Base-by-base conservation (phyloP, 2,113 vertebrate genomes). In the Pristiophorus japonicus region DNA sequence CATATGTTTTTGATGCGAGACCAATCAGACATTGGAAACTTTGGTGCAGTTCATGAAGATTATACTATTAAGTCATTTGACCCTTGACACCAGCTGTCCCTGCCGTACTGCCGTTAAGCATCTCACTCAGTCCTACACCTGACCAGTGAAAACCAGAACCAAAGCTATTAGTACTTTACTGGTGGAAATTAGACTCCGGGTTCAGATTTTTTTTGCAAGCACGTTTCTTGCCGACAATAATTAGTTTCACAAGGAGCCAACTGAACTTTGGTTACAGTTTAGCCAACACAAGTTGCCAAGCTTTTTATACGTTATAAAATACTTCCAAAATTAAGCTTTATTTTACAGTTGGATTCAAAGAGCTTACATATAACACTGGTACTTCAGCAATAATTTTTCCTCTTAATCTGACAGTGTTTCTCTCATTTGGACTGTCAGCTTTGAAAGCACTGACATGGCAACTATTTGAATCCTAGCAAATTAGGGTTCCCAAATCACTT, bases 321-420 rank as follows among this genome's bases (percentile, higher is more conserved):
- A 67, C 20, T 24, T 67, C 20, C 20, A 67, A 24, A 67, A 27
- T 38, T 78, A 78, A 78, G 73, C 73, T 34, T 78, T n/a, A 55
- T 90, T 90, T 59, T 59, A 90, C 55, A 34, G 11, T 90, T 12
- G 10, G 14, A 16, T 59, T 16, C 87, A 59, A 24, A 70, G 51
- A 27, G 6, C 20, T 88, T 88, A 88, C 7, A 73, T 62, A 90
- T 6, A 27, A n/a, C 30, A 4, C 34, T 30, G 85, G 87, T 62
- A 90, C 62, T 59, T 90, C 87, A 90, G 27, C 51, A 90, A 90
- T 59, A 62, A 59, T n/a, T 90, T 59, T 78, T 38, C 73, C n/a
- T 78, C 34, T 78, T 59, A 59, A 34, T 59, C 27, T 90, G 51
- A 59, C 51, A 14, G 30, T 55, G 4, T 90, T n/a, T 34, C 24